These are phyloP conservation scores for Bombus pyrosoma DNA, from an alignment of 1,140 invertebrate genomes.

Conservation along the genomic window DNA sequence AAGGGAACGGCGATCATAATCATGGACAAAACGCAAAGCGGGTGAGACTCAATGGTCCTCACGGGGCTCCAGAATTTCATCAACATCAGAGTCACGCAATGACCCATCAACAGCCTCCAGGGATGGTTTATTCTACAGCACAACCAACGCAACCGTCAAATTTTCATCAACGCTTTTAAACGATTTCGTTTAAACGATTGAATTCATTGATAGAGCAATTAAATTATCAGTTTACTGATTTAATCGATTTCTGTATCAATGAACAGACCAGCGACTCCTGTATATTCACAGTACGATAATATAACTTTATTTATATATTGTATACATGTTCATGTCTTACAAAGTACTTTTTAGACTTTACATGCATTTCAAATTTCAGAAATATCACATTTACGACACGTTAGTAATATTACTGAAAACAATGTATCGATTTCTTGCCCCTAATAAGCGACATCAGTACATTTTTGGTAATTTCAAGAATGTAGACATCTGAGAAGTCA, in stretches of 20 bases:
- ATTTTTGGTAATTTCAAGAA: neutral
- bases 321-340: neutral
- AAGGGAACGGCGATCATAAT: slow-evolving; percentile 81
- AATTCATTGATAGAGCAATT: slow-evolving; percentile 26
- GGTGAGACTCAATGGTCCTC: slow-evolving; percentile 83
- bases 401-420: neutral
- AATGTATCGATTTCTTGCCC: neutral
- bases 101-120: slow-evolving; percentile 79
- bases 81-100: slow-evolving; percentile 81
- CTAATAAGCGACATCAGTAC: neutral
- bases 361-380: neutral
- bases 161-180: slow-evolving; percentile 81
- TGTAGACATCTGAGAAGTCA: neutral
- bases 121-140: slow-evolving; percentile 81
- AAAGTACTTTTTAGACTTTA: neutral
- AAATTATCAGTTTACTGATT: slow-evolving; percentile 51
- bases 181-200: neutral
- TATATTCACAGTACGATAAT: slow-evolving; percentile 68
- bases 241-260: slow-evolving; percentile 53
- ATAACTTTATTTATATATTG: slow-evolving; percentile 68
- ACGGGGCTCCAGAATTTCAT: slow-evolving; percentile 81
- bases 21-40: slow-evolving; percentile 83
- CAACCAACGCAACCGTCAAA: slow-evolving; percentile 80
- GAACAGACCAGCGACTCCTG: slow-evolving; percentile 44
- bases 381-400: neutral